phyloP scores from a whole-genome alignment of 2,888 invertebrate genomes.

The Notocelia uddmanniana region DNA sequence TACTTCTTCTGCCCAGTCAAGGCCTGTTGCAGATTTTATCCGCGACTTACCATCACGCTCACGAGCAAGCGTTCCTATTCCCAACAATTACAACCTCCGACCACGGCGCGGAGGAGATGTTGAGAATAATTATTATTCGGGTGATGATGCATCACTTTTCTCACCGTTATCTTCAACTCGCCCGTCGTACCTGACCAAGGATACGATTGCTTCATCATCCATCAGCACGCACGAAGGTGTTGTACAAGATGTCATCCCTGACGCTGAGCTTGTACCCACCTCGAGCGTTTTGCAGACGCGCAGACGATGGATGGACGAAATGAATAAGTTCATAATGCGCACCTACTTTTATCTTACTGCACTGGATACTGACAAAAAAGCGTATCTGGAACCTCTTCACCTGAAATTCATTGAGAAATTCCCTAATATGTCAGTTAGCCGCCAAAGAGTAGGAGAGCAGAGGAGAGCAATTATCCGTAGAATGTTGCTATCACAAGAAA shows the following conservation, averaged over 20 bases:
- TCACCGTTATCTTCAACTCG: slow-evolving; percentile 3
- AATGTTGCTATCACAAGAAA: slow-evolving; percentile 41
- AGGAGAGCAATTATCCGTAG: slow-evolving; percentile 28
- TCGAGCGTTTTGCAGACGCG: slow-evolving; percentile 17
- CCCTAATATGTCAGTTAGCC: slow-evolving; percentile 24
- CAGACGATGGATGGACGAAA: slow-evolving; percentile 1
- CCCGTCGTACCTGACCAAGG: neutral
- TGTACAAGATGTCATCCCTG: slow-evolving; percentile 44
- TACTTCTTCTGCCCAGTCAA: neutral
- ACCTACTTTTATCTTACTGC: slow-evolving; percentile 9
- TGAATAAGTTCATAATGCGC: no score
- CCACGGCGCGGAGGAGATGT: neutral
- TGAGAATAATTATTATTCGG: neutral
- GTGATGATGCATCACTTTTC: neutral
- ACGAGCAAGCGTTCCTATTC: neutral
- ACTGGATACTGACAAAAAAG: slow-evolving; percentile 29
- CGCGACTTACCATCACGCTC: neutral
- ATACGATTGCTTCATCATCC: no score
- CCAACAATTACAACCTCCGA: slow-evolving; percentile 1
- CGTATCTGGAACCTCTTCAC: slow-evolving; percentile 26
- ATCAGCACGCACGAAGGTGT: slow-evolving; percentile 33
- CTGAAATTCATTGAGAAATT: slow-evolving; percentile 33
- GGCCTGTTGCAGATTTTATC: neutral
- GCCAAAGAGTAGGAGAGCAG: slow-evolving; percentile 47
- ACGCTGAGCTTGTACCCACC: slow-evolving; percentile 43